Conservation (phyloP, 2,113 vertebrate genomes). For the Muntiacus reevesi region DNA sequence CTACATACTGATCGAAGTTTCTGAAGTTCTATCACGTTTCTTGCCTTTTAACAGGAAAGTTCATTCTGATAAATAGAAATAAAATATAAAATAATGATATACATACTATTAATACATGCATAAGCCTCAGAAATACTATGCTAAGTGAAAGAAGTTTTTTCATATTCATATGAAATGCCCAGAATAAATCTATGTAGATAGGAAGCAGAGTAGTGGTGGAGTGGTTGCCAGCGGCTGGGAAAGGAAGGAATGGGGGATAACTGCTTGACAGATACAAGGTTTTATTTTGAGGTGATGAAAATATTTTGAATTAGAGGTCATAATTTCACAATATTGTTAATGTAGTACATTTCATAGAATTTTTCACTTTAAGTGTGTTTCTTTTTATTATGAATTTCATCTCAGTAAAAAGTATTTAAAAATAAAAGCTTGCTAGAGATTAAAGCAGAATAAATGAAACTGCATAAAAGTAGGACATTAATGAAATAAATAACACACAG, state of each 20-base stretch:
- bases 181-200: background rate
- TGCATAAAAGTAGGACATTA: constrained; percentile 47
- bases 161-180: background rate
- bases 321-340: background rate
- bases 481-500: background rate
- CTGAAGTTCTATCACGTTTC: background rate
- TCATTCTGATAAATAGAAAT: background rate
- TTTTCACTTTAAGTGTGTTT: background rate
- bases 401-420: background rate
- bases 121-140: background rate
- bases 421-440: background rate
- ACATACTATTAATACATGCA: background rate
- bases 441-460: constrained; percentile 67
- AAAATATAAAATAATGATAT: background rate
- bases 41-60: background rate
- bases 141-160: background rate
- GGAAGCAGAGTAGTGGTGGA: background rate
- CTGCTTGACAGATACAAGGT: background rate
- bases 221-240: background rate
- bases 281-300: background rate
- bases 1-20: background rate
- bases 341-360: background rate
- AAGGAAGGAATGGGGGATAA: background rate
- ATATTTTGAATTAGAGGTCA: background rate
- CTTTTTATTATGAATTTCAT: background rate